phyloP scores from a whole-genome alignment of 37 sponge, comb jelly and placozoan genomes.

The Aphrocallistes beatrix region DNA sequence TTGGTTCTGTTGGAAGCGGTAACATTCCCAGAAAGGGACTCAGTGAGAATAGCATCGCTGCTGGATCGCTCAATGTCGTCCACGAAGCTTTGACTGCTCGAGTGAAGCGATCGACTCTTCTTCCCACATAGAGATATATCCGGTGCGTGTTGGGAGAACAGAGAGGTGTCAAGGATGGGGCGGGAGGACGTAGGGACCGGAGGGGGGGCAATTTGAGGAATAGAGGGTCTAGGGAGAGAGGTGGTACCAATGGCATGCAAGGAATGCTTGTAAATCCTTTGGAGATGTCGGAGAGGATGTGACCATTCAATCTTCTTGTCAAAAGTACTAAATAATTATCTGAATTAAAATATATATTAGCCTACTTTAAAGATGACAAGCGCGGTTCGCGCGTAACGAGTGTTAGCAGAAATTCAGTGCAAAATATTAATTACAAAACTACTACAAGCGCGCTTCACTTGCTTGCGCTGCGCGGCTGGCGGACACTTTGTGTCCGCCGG shows the following conservation, averaged over 20 bases:
- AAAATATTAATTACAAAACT: no score
- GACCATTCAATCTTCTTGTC: slow-evolving; percentile 9
- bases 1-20: neutral
- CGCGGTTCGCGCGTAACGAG: no score
- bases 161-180: neutral
- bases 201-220: neutral
- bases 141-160: neutral
- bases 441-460: no score
- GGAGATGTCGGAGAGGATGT: neutral
- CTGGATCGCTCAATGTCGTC: neutral
- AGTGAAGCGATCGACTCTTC: neutral
- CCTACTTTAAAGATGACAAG: no score
- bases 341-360: neutral
- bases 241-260: neutral
- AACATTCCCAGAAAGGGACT: neutral
- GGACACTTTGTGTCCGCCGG: no score
- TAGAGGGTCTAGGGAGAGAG: neutral
- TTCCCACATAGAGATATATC: neutral
- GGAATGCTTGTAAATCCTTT: neutral
- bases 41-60: neutral
- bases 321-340: neutral
- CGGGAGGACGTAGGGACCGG: neutral
- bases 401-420: no score
- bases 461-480: no score
- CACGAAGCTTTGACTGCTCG: neutral